Evolutionary conservation across 2,888 invertebrate species (phyloP), one percentile per base, ranked within the genome.

Genomic region (Coleophora flavipennella): DNA sequence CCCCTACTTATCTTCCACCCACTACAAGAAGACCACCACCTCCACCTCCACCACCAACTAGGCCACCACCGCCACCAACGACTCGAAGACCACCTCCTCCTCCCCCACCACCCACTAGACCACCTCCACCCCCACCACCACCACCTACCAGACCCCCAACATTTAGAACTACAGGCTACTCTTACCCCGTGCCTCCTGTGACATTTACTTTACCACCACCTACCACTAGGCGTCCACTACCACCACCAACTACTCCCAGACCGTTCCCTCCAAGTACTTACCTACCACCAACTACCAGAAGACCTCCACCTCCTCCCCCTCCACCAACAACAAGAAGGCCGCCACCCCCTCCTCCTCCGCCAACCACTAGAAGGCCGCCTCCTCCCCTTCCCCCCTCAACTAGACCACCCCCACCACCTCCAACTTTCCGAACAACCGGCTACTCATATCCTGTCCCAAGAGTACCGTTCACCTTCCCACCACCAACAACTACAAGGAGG

Each of bases 371-470:
- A 35, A 27, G 35, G 13, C 35, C 35, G 28, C 51, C 47, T 2
- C 49, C 62, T 8, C 34, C 38, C n/a, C 31, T 33, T 44, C 36
- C 41, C 11, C 47, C 42, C 9, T 43, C 46, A 1, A 35, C 35
- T 13, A 27, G 35, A 27, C 35, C 35, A 31, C 51, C 47, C 2
- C 49, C 62, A 13, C 34, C 38, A 14, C 31, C 38, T 1, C 8
- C 13, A 44, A 51, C 62, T 1, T 49, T 52, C 1, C 55, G 51
- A 52, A 70, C 70, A 0, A 72, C 71, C 2, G 72, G 71, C 0
- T 74, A 74, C 46, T 50, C 53, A 0, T 74, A 74, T 38, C 67
- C 73, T 0, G 53, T 48, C 7, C 74, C 74, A 1, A 64, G 48
- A 38, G 47, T 66, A 12, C 60, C 66, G 2, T 72, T 72, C 35